Evolutionary conservation across 2,797 vertebrate genomes (phyloP).

Genomic region (Fratercula arctica): DNA sequence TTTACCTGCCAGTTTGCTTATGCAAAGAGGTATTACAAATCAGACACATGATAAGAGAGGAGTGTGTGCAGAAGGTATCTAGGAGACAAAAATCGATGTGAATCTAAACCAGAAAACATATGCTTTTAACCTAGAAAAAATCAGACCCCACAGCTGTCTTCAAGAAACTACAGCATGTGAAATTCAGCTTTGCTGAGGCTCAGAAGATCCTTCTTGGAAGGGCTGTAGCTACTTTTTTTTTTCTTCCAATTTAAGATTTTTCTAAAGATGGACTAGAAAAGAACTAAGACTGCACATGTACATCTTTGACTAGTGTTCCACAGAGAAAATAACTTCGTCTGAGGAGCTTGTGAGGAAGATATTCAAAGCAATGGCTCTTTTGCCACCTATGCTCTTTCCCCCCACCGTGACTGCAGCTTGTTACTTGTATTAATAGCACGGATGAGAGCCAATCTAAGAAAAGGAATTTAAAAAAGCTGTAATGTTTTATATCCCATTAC

Average conservation of each 20-base stretch:
- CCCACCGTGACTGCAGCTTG: rapidly evolving
- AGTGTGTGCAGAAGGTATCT: background rate
- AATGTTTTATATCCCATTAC: background rate
- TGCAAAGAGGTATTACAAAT: background rate
- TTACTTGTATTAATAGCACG: background rate
- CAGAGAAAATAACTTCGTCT: background rate
- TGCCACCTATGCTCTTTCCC: background rate
- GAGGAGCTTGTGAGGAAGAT: background rate
- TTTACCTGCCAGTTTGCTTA: background rate
- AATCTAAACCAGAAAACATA: background rate
- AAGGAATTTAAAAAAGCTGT: background rate
- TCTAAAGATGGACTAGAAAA: background rate
- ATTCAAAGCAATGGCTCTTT: background rate
- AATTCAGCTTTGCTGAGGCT: background rate
- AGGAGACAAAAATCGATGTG: background rate
- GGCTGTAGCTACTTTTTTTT: background rate
- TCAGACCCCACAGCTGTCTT: background rate
- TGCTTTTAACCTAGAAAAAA: background rate
- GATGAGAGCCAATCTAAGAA: background rate
- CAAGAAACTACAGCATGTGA: background rate
- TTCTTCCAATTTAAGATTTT: background rate
- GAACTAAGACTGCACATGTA: background rate
- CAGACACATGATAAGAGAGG: background rate
- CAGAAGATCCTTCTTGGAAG: background rate
- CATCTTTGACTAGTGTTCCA: background rate